Evolutionary conservation across 2,797 vertebrate genomes (phyloP), one percentile per base, ranked within the genome.

Genomic region (Iguana delicatissima): DNA sequence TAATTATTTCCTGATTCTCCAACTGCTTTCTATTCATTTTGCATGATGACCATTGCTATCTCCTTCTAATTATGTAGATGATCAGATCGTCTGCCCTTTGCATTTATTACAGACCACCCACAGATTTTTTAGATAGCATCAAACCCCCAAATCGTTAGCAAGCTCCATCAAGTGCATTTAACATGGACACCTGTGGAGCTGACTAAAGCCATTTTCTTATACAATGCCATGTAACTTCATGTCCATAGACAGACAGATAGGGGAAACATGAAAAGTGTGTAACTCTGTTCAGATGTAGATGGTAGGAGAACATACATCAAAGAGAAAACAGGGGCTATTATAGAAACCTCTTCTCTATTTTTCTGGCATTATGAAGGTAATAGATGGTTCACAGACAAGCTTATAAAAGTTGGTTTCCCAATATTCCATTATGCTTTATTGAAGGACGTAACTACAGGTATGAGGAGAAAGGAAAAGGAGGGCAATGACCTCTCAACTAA

Each of bases 161-260:
- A 2, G 4, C 91, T 10, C 73, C 83, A 57, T 22, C 84, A 22
- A 92, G 16, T 0, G 0, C 29, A 0, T 1, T 59, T 91, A 74
- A 38, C 29, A 13, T 18, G 80, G 90, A 93, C 85, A 0, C 72
- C 85, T 38, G 88, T 86, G n/a, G 64, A 93, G 80, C 20, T 88
- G 35, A 57, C 74, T 83, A 73, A 74, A 80, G n/a, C 20, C 79
- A 13, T 90, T 86, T 42, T 72, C 74, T 80, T 80, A 74, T 84
- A 85, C 84, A 26, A 4, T n/a, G n/a, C 0, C 73, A 89, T 81
- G 26, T 22, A 81, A 84, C 46, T 52, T 55, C 59, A 5, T 59
- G 18, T 16, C 22, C 12, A 74, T 32, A 85, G 12, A 85, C 32
- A 85, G 10, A 85, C 32, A 6, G 77, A 13, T 57, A 79, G 46